Base-by-base conservation (phyloP, 1,140 invertebrate species). In the Gyrodactylus salaris region DNA sequence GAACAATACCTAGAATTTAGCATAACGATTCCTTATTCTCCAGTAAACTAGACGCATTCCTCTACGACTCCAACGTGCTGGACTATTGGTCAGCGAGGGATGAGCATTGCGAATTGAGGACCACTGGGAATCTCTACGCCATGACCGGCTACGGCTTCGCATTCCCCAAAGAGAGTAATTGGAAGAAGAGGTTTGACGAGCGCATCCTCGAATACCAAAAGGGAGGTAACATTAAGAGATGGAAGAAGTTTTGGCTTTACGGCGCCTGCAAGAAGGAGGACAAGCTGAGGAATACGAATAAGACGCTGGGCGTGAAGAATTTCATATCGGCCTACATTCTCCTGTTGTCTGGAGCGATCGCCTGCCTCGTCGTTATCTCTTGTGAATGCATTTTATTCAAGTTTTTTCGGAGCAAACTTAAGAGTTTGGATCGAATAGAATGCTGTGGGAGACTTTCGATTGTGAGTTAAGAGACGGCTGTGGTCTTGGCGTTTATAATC, bases 1-100 rank as follows among this genome's bases (percentile, higher is more conserved):
- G n/a, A n/a, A n/a, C n/a, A n/a, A n/a, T n/a, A n/a, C n/a, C n/a
- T n/a, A n/a, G n/a, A n/a, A n/a, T n/a, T n/a, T n/a, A n/a, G n/a
- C n/a, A n/a, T n/a, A n/a, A 23, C n/a, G 2, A 16, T 23, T 26
- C 7, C 21, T 25, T 71, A 1, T 16, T 34, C 0, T 74, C 21
- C 79, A 89, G 87, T 68, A 87, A 93, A 77, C 83, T 99, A 76
- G 91, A 99, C 79, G 92, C 92, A 20, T 97, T 98, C 79, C 90
- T 99, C 75, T 99, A 98, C 79, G 94, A 99, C 78, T 91, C 93
- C 34, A 94, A 92, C 0, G 93, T 98, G 0, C 82, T 99, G 72
- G 91, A 98, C 78, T 96, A 96, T 80, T 83, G 93, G 76, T 91
- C 91, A 21, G 87, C 89, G 0, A 89, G 91, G 79, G 92, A 97